These are phyloP conservation scores for Podiceps cristatus DNA, from an alignment of 2,113 vertebrate genomes.

Conservation along the genomic window DNA sequence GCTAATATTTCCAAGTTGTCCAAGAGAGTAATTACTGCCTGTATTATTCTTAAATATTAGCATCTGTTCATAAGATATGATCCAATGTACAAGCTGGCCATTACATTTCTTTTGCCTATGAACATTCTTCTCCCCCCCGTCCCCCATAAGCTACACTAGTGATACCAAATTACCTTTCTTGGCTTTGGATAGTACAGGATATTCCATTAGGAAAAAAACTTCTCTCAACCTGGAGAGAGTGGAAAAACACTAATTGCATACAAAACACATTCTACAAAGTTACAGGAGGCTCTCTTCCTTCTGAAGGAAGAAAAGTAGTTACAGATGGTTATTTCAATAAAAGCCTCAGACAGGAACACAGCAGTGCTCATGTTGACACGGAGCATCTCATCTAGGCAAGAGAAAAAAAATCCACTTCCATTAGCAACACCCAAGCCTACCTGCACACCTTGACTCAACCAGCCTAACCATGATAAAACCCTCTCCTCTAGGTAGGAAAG, in stretches of 20 bases:
- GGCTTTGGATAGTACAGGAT: neutral
- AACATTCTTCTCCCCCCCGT: accelerated
- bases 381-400: neutral
- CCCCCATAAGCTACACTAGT: neutral
- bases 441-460: neutral
- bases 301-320: neutral
- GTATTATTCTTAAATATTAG: neutral
- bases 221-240: neutral
- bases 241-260: neutral
- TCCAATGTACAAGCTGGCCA: neutral
- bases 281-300: neutral
- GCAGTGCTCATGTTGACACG: neutral
- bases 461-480: neutral
- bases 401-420: neutral
- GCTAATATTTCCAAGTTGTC: neutral
- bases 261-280: neutral
- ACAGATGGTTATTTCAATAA: neutral
- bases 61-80: neutral
- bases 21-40: neutral
- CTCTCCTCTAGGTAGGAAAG: neutral
- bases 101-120: neutral
- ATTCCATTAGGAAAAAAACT: neutral
- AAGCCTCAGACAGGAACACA: neutral
- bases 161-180: neutral
- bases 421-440: neutral